Conservation (phyloP, 2,113 vertebrate genomes). For the Ibidorhyncha struthersii region DNA sequence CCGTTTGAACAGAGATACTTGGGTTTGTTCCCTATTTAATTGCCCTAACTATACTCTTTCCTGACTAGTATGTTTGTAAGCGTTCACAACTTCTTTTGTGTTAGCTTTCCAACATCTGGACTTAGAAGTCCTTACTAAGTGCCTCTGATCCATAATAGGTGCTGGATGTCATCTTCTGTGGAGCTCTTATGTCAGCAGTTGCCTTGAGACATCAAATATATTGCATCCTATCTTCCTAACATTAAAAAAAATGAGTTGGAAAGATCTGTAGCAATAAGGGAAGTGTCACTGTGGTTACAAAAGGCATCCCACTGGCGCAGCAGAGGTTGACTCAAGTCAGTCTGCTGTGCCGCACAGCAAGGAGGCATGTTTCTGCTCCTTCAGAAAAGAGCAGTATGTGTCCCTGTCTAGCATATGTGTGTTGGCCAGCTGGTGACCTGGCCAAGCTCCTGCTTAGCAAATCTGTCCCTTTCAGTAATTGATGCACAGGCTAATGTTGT, state of each 20-base stretch:
- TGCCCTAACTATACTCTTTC: background rate
- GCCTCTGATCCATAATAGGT: background rate
- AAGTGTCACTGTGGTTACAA: background rate
- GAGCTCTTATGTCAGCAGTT: background rate
- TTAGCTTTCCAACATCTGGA: background rate
- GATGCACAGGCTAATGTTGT: background rate
- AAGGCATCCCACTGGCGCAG: background rate
- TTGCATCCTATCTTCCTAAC: background rate
- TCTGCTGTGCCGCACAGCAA: background rate
- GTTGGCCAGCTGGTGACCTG: background rate
- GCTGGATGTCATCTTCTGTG: background rate
- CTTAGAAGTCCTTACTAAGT: background rate
- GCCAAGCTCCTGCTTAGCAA: background rate
- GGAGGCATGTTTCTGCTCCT: background rate
- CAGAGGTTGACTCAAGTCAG: background rate
- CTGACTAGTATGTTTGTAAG: background rate
- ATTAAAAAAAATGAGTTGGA: background rate
- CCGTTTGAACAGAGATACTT: background rate
- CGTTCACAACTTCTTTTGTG: background rate
- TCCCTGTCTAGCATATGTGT: background rate
- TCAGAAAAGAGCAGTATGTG: background rate
- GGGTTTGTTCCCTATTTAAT: background rate
- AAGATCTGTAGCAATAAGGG: background rate
- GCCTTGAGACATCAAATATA: background rate
- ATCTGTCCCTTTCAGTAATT: background rate